Evolutionary conservation across 2,113 vertebrate genomes (phyloP), one percentile per base, ranked within the genome.

Genomic region (Myrmophylax atrothorax): DNA sequence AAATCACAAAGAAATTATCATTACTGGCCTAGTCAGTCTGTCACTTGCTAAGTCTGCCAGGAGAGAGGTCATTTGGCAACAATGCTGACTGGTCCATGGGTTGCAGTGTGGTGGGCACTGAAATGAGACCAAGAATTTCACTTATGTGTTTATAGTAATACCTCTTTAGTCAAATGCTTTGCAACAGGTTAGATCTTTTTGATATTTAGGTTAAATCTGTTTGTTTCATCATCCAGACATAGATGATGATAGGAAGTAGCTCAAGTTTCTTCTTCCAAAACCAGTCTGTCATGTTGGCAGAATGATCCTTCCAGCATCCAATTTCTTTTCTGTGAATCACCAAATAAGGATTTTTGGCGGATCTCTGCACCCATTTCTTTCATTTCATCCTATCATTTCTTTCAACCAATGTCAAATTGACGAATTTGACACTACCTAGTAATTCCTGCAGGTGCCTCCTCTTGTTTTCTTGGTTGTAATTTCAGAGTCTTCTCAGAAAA

Each of bases 381-480:
- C 0, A 1, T 60, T 22, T 35, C 7, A 23, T 82, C 33, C 13
- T 10, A 7, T 46, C 1, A 1, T 5, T 81, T 63, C n/a, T 55
- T 28, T 70, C 0, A 3, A 18, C 29, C 35, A 58, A 5, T 18
- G 14, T 14, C n/a, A 87, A 49, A 70, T 7, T 28, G 26, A 53
- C 31, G 16, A 10, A 38, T 59, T 50, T 62, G 55, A 29, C 9
- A 9, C 8, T 59, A 28, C 10, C 8, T 9, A 7, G 38, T 53
- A 42, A 69, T 46, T 84, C 59, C 16, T 74, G 10, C 6, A 42
- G 25, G 16, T 40, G 6, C 8, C 6, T 58, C 18, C 20, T 44
- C 19, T 72, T 52, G 16, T 44, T 84, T 69, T 33, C 9, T 10
- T 84, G 9, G 9, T 49, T 77, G 33, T 23, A 55, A 24, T 58